A percentile compares a stretch with the other conserved stretches of the same genome.
phyloP scores from a whole-genome alignment of 2,113 vertebrate genomes.

The Corythornis madagascariensis region DNA sequence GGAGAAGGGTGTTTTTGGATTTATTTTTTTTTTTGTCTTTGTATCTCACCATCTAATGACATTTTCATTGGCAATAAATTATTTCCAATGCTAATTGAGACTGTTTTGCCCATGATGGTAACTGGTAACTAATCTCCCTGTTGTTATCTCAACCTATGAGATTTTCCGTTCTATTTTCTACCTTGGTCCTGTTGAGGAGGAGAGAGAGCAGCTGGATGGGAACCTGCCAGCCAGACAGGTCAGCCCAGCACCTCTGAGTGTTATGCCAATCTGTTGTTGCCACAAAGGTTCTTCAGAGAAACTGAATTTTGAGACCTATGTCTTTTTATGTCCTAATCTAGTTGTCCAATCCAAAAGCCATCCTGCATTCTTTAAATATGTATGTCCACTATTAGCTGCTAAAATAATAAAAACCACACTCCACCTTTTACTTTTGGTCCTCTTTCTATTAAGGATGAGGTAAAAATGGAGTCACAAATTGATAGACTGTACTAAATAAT shows the following conservation, averaged over 20 bases:
- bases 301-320: not conserved
- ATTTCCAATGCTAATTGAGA: fast-evolving
- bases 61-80: not conserved
- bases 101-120: not conserved
- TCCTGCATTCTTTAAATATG: not conserved
- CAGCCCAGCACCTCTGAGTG: fast-evolving
- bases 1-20: not conserved
- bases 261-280: not conserved
- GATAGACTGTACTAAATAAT: not conserved
- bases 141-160: fast-evolving
- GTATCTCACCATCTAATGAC: not conserved
- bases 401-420: not conserved
- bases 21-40: not conserved
- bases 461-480: not conserved
- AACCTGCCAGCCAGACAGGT: not conserved
- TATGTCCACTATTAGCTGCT: not conserved
- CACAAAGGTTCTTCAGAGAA: not conserved
- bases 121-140: not conserved
- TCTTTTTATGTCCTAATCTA: not conserved
- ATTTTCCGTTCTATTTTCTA: not conserved
- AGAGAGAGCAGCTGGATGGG: not conserved
- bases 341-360: not conserved
- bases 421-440: not conserved
- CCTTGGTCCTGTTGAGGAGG: not conserved
- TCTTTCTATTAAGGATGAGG: not conserved